Percentiles rank a stretch among this genome's conserved stretches.
Conservation (phyloP, 2,888 invertebrate species). For the Caenorhabditis plicata region DNA sequence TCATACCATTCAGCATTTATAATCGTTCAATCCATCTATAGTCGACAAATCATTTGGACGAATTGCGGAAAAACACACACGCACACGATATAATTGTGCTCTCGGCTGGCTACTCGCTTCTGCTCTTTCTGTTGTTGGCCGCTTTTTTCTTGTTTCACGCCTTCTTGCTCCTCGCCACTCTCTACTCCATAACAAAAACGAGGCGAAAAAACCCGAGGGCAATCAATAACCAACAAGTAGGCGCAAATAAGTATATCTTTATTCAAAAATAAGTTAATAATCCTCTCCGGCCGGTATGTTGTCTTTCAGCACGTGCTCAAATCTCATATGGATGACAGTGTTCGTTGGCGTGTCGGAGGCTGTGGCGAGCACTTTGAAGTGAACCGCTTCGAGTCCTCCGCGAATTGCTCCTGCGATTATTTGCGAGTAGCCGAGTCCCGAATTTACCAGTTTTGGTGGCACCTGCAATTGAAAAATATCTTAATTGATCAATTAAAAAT, state of each 20-base stretch:
- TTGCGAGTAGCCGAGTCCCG: conserved; percentile 70
- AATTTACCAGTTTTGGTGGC: conserved; percentile 32
- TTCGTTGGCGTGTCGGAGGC: conserved; percentile 48
- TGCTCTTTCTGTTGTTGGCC: not conserved
- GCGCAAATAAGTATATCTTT: not conserved
- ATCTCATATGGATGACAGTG: conserved; percentile 91
- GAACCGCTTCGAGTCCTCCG: conserved; percentile 95
- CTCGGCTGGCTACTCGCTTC: not conserved
- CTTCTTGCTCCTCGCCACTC: too few species aligned
- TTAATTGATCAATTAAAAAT: not conserved
- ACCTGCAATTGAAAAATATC: conserved; percentile 54
- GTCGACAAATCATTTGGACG: too few species aligned
- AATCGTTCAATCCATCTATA: too few species aligned
- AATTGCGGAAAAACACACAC: too few species aligned
- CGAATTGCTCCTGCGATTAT: conserved; percentile 82
- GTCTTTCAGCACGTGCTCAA: conserved; percentile 90
- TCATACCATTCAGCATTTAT: too few species aligned
- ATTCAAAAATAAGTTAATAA: conserved; percentile 36
- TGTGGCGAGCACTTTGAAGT: conserved; percentile 66
- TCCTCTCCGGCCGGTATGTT: conserved; percentile 98
- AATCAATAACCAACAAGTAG: too few species aligned
- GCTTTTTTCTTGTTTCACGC: not conserved
- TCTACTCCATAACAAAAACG: too few species aligned
- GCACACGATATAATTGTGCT: too few species aligned
- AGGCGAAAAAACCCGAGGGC: too few species aligned